These are phyloP conservation scores for Gymnocephalus cernua DNA, from an alignment of 2,113 vertebrate genomes.

Conservation along the genomic window DNA sequence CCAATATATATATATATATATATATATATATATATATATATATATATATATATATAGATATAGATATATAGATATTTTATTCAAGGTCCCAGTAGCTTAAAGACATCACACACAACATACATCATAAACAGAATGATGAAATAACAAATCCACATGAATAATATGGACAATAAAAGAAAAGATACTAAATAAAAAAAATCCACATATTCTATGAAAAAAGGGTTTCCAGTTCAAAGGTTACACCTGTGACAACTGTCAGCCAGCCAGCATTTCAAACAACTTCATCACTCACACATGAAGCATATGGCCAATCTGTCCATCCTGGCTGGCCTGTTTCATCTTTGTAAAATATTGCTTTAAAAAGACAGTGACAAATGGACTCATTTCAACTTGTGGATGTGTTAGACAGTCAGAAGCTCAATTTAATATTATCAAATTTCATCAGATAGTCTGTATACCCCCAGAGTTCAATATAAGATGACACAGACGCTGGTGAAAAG, in stretches of 20 bases:
- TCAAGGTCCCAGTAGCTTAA: no score
- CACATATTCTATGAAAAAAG: constrained; percentile 31
- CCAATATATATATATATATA: no score
- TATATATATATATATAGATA: no score
- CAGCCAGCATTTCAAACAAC: constrained; percentile 34
- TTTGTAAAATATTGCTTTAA: constrained; percentile 54
- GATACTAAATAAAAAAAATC: no score
- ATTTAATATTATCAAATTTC: constrained; percentile 62
- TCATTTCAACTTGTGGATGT: constrained; percentile 52
- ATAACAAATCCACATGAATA: no score
- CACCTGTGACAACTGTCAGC: constrained; percentile 54
- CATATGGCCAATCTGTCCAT: constrained; percentile 30
- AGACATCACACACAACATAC: no score
- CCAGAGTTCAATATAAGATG: constrained; percentile 47
- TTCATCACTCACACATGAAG: constrained; percentile 35
- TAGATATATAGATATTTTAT: no score
- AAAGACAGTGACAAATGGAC: constrained; percentile 56
- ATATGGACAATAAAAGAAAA: no score
- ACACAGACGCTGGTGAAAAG: constrained; percentile 46
- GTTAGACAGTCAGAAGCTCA: constrained; percentile 42
- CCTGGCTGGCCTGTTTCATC: constrained; percentile 40
- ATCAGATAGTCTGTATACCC: constrained; percentile 20
- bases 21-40: no score
- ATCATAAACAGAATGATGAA: no score
- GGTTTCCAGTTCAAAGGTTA: constrained; percentile 49